Evolutionary conservation across 2,113 vertebrate species (phyloP).

Genomic region (Motacilla tschutschensis): DNA sequence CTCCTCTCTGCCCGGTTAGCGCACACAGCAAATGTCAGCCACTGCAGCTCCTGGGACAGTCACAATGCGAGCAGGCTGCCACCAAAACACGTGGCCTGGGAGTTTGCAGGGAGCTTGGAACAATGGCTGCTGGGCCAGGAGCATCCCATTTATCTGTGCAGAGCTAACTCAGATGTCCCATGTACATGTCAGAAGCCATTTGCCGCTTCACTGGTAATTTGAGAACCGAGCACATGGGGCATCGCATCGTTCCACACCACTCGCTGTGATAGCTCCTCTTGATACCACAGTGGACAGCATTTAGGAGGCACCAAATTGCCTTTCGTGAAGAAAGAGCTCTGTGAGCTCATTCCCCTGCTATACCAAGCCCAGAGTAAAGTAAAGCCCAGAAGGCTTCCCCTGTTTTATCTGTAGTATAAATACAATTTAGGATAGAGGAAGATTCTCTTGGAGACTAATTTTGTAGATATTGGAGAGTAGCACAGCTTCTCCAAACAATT

Average conservation of each 20-base stretch:
- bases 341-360: background rate
- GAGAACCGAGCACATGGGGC: background rate
- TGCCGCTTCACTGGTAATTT: background rate
- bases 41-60: background rate
- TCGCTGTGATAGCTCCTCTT: background rate
- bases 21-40: accelerated
- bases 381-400: background rate
- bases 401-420: background rate
- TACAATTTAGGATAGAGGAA: background rate
- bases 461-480: background rate
- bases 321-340: background rate
- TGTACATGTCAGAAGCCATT: background rate
- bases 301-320: background rate
- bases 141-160: background rate
- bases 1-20: background rate
- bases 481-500: background rate
- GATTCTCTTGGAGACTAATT: background rate
- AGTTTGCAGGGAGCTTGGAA: background rate
- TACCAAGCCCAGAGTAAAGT: background rate
- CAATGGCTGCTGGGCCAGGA: background rate
- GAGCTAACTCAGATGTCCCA: background rate
- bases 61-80: background rate
- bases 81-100: background rate
- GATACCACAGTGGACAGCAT: background rate
- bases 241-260: accelerated